These are phyloP conservation scores for Leptinotarsa defecta DNA, from an alignment of 1,140 invertebrate genomes.

Conservation along the genomic window DNA sequence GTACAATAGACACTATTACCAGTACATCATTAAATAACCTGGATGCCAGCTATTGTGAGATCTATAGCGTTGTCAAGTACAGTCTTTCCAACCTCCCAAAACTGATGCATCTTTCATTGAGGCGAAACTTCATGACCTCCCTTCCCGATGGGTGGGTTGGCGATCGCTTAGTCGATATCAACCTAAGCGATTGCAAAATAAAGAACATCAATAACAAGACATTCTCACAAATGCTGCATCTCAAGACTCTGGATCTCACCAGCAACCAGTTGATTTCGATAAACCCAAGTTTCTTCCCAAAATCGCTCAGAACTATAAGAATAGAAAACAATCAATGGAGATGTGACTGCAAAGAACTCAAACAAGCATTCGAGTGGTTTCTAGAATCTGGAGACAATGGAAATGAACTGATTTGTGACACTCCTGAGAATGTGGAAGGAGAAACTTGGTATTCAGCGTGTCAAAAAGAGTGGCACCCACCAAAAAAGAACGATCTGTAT, in stretches of 20 bases:
- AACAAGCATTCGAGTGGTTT: slow-evolving; percentile 64
- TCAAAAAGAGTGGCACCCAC: slow-evolving; percentile 61
- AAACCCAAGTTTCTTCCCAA: slow-evolving; percentile 63
- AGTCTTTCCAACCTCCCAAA: slow-evolving; percentile 61
- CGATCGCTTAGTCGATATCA: slow-evolving; percentile 61
- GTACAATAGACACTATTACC: slow-evolving; percentile 61
- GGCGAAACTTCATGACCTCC: slow-evolving; percentile 62
- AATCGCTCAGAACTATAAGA: slow-evolving; percentile 57
- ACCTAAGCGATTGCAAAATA: slow-evolving; percentile 63
- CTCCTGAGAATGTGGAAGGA: slow-evolving; percentile 64
- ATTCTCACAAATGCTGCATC: slow-evolving; percentile 61
- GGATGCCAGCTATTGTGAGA: slow-evolving; percentile 67
- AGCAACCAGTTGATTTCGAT: slow-evolving; percentile 70
- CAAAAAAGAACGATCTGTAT: slow-evolving; percentile 62
- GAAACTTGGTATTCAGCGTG: slow-evolving; percentile 70
- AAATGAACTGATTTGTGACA: slow-evolving; percentile 62
- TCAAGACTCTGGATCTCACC: slow-evolving; percentile 64
- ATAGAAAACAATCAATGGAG: slow-evolving; percentile 75
- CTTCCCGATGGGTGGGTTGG: slow-evolving; percentile 64
- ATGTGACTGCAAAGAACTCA: slow-evolving; percentile 68
- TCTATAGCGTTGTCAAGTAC: slow-evolving; percentile 59
- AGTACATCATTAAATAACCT: slow-evolving; percentile 61
- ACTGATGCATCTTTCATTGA: slow-evolving; percentile 62
- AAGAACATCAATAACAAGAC: slow-evolving; percentile 61
- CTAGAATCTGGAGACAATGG: slow-evolving; percentile 64